Percentiles rank a stretch among this genome's conserved stretches.
Conservation (phyloP, 2,797 vertebrate species). For the Hippoglossus hippoglossus region DNA sequence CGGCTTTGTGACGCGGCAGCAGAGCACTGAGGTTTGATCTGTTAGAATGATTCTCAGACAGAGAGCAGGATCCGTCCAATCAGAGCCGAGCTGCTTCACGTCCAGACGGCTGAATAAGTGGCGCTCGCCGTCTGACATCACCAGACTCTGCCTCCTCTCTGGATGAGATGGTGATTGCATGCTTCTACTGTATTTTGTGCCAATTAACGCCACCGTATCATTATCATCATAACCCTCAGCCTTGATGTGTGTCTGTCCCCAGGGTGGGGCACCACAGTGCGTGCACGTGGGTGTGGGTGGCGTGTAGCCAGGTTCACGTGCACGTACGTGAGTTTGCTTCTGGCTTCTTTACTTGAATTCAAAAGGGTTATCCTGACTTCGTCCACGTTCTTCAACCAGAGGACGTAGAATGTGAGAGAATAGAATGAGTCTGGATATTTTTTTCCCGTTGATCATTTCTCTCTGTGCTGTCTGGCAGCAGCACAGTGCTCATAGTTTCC, state of each 20-base stretch:
- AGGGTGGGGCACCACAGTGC: too few species aligned
- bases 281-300: too few species aligned
- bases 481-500: conserved; percentile 75
- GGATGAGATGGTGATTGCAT: conserved; percentile 12
- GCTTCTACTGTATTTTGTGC: conserved; percentile 13
- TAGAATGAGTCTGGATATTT: conserved; percentile 54
- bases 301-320: too few species aligned
- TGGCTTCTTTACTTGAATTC: too few species aligned
- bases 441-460: conserved; percentile 64
- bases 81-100: neutral
- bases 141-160: neutral
- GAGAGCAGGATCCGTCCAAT: neutral
- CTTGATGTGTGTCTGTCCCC: too few species aligned
- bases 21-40: neutral
- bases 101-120: too few species aligned
- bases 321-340: too few species aligned
- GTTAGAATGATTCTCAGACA: neutral
- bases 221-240: conserved; percentile 29
- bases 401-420: conserved; percentile 3
- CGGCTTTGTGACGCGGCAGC: neutral
- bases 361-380: neutral
- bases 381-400: neutral
- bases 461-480: conserved; percentile 73
- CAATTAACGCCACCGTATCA: conserved; percentile 48
- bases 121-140: conserved; percentile 5